Conservation (phyloP, 2,797 vertebrate genomes). For the Lepidocolaptes lacrymiger region DNA sequence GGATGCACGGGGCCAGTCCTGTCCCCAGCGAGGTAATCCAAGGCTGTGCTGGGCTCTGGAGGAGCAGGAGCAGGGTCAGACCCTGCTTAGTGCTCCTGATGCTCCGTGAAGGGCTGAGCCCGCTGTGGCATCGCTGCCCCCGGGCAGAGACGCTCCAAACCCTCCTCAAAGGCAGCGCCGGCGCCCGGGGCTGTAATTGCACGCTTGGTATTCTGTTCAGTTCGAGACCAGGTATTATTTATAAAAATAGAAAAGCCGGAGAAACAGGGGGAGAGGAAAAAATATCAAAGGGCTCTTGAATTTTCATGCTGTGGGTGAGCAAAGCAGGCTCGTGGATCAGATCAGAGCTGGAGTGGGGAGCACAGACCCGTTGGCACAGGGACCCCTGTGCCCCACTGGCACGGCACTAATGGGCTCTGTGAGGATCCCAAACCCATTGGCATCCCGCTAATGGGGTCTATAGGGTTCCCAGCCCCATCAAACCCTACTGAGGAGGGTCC, state of each 20-base stretch:
- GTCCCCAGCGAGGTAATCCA: accelerated
- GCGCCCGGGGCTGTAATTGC: constrained; percentile 25
- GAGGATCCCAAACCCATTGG: background rate
- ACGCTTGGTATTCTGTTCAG: background rate
- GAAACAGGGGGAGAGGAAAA: background rate
- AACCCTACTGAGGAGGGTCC: background rate
- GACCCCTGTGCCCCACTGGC: background rate
- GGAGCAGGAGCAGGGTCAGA: background rate
- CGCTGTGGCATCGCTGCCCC: background rate
- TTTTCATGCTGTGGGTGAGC: background rate
- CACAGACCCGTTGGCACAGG: background rate
- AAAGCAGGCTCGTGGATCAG: background rate
- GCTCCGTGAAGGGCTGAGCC: background rate
- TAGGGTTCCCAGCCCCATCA: background rate
- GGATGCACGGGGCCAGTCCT: background rate
- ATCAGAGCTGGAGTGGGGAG: background rate
- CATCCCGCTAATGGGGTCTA: background rate
- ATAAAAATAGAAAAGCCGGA: constrained; percentile 50
- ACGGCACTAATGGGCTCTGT: background rate
- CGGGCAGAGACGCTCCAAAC: background rate
- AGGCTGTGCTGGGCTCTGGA: background rate
- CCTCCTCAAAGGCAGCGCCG: background rate
- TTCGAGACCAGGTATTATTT: constrained; percentile 39
- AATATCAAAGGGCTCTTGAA: background rate
- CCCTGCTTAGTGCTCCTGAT: background rate